Evolutionary conservation across 2,888 invertebrate species (phyloP).

Genomic region (Drosophila kambysellisi): DNA sequence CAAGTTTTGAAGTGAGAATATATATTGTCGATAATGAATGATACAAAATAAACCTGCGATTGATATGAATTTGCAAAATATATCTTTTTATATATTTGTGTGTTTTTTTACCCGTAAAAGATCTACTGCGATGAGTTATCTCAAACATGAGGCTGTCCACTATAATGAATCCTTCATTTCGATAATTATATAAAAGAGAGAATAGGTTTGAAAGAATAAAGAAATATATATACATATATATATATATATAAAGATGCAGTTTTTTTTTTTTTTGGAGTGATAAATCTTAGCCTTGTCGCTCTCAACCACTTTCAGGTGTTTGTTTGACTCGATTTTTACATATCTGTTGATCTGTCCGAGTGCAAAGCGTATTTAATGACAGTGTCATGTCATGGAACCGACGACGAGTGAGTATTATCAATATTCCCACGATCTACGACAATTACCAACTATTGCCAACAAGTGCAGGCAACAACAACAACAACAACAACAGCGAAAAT

Average conservation of each 20-base stretch:
- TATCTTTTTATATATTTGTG: neutral
- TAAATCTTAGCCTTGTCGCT: neutral
- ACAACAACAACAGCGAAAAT: neutral
- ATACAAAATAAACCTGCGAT: neutral
- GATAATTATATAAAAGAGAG: neutral
- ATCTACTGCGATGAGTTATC: neutral
- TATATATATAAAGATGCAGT: neutral
- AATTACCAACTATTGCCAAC: slow-evolving; percentile 58
- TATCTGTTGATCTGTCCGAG: slow-evolving; percentile 27
- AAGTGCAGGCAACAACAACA: slow-evolving; percentile 18
- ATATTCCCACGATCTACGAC: slow-evolving; percentile 75
- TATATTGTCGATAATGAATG: neutral
- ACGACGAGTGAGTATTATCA: slow-evolving; percentile 49
- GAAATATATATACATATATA: too few species aligned
- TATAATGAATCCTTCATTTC: neutral
- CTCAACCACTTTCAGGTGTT: neutral
- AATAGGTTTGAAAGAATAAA: neutral
- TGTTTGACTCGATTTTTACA: slow-evolving; percentile 24
- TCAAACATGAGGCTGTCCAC: neutral
- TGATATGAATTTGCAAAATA: neutral
- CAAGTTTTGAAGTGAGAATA: neutral
- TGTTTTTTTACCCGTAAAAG: neutral
- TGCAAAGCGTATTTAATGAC: slow-evolving; percentile 17
- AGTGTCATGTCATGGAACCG: slow-evolving; percentile 37
- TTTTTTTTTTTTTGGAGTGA: neutral